Base-by-base conservation (phyloP, 2,888 invertebrate genomes). In the Drosophila meridiana region DNA sequence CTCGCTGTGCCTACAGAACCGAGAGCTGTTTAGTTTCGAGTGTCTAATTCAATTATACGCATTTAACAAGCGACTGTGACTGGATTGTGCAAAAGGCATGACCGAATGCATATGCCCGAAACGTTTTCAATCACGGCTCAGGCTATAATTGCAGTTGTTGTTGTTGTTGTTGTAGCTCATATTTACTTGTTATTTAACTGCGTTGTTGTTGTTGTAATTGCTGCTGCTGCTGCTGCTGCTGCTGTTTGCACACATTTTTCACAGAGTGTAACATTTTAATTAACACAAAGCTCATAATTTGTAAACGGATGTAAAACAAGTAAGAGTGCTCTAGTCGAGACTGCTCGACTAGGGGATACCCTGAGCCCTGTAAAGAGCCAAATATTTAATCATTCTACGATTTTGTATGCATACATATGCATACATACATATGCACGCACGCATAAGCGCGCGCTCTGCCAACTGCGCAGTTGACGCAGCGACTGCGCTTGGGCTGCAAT, bases 221-320 rank as follows among this genome's bases (percentile, higher is more conserved):
- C 67, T 76, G 62, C 32, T 58, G 58, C 34, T 59, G 70, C 65
- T 69, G 60, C 55, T 76, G 75, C 60, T 63, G 56, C 60, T 74
- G 64, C 57, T 72, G 69, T 73, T 66, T 62, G 55, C 66, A 69
- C 63, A 79, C 71, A 69, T 77, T 73, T 80, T 68, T 73, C 78
- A 85, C 88, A 74, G 85, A 90, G 85, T 86, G 90, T 73, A 86
- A 90, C 90, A 90, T 86, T 86, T 86, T 83, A 86, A 90, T 86
- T 86, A 86, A 80, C 85, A 86, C 87, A 78, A 67, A 48, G 68
- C 74, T 73, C 81, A 83, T 90, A 86, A 85, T 84, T 82, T 69
- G 69, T 75, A 75, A 82, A 70, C 83, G 71, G 67, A 81, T 67
- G 71, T 61, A 67, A n/a, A n/a, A n/a, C n/a, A n/a, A n/a, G n/a